Evolutionary conservation across 2,888 invertebrate species (phyloP).

Genomic region (Nomada flava): DNA sequence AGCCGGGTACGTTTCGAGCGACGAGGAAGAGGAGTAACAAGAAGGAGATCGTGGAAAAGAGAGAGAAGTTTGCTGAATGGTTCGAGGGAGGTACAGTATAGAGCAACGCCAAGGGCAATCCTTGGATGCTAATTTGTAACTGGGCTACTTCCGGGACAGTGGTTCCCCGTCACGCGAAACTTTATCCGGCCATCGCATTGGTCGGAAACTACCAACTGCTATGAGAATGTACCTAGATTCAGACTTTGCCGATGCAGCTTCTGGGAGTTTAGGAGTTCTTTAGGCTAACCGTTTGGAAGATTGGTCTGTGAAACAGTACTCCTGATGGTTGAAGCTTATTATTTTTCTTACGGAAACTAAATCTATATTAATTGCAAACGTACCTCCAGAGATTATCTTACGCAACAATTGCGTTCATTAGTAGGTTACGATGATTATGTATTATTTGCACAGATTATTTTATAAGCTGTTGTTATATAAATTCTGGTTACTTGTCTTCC

Average conservation of each 20-base stretch:
- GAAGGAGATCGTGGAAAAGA: conserved; percentile 46
- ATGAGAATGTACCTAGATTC: neutral
- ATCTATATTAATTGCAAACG: too few species aligned
- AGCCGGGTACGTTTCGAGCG: conserved; percentile 41
- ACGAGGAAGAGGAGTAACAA: conserved; percentile 54
- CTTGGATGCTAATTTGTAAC: conserved; percentile 83
- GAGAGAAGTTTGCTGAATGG: conserved; percentile 32
- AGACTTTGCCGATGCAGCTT: conserved; percentile 17
- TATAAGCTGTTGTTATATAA: too few species aligned
- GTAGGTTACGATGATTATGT: too few species aligned
- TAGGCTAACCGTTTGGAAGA: too few species aligned
- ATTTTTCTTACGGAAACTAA: too few species aligned
- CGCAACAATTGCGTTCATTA: too few species aligned
- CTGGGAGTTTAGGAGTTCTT: neutral
- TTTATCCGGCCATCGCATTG: conserved; percentile 56
- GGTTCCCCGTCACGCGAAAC: conserved; percentile 76
- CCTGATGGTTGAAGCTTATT: too few species aligned
- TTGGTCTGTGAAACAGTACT: too few species aligned
- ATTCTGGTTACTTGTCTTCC: too few species aligned
- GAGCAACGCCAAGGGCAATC: conserved; percentile 81
- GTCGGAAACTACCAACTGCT: conserved; percentile 50
- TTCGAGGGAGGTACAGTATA: conserved; percentile 53
- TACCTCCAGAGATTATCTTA: too few species aligned
- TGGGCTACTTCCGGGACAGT: conserved; percentile 82
- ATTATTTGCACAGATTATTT: too few species aligned